phyloP scores from a whole-genome alignment of 2,888 invertebrate genomes.

The Iphiclides podalirius region DNA sequence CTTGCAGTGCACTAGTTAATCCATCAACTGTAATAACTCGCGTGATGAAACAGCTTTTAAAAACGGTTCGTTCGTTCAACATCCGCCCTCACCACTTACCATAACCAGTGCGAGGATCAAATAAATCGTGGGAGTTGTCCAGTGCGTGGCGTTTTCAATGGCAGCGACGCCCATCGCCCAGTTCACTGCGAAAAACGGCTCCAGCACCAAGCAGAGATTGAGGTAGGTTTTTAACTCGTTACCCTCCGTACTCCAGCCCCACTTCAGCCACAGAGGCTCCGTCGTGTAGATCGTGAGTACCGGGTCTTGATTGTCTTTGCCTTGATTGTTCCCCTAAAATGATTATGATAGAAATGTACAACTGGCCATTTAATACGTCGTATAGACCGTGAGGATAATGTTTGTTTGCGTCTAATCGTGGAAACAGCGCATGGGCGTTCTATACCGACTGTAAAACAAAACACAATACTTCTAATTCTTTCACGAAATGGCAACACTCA shows the following conservation, averaged over 20 bases:
- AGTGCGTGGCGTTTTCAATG: constrained; percentile 83
- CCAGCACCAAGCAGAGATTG: constrained; percentile 82
- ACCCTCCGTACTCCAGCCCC: constrained; percentile 59
- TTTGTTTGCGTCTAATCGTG: no score
- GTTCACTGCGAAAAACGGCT: constrained; percentile 85
- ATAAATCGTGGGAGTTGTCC: constrained; percentile 81
- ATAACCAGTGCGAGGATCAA: constrained; percentile 77
- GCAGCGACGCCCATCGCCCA: constrained; percentile 88
- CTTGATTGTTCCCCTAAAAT: constrained; percentile 28
- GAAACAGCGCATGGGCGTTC: no score
- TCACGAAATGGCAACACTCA: constrained; percentile 32
- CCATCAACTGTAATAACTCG: no score
- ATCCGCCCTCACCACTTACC: constrained; percentile 58
- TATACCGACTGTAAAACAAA: no score
- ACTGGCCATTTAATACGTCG: no score
- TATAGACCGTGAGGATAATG: no score
- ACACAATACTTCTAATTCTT: no score
- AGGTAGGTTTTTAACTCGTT: constrained; percentile 81
- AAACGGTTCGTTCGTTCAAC: no score
- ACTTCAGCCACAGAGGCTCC: constrained; percentile 15
- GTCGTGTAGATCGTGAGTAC: neutral
- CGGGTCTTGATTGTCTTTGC: constrained; percentile 36
- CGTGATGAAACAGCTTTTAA: no score
- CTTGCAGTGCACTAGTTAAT: no score
- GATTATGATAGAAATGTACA: no score